Evolutionary conservation across 2,797 vertebrate species (phyloP).

Genomic region (Acridotheres tristis): DNA sequence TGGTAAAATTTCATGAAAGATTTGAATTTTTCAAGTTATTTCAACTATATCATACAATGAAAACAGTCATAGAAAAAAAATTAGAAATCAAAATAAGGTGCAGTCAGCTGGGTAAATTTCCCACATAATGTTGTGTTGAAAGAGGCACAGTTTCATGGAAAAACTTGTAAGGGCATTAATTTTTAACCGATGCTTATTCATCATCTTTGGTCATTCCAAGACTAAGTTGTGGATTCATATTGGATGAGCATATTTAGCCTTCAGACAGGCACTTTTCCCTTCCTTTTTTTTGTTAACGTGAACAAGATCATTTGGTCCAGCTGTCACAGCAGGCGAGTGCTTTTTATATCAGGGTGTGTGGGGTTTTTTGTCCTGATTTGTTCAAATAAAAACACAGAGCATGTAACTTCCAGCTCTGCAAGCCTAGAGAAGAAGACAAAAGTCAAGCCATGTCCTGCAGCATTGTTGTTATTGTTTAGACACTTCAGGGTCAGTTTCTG

Average conservation of each 20-base stretch:
- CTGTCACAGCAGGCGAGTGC: not conserved
- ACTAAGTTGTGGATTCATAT: not conserved
- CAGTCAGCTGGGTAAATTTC: not conserved
- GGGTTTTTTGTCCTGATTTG: not conserved
- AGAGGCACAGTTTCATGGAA: not conserved
- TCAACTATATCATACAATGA: not conserved
- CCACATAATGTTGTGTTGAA: not conserved
- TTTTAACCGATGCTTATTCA: not conserved
- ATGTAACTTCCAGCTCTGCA: not conserved
- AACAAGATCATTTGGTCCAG: not conserved
- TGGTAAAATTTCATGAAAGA: not conserved
- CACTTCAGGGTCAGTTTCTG: constrained; percentile 6
- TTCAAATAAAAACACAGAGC: not conserved
- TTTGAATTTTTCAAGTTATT: not conserved
- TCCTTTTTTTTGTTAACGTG: not conserved
- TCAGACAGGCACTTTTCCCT: not conserved
- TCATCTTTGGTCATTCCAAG: not conserved
- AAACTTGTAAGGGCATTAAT: not conserved
- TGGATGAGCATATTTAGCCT: constrained; percentile 12
- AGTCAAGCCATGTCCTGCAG: not conserved
- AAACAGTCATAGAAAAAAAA: not conserved
- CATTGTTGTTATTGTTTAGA: not conserved
- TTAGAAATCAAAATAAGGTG: not conserved
- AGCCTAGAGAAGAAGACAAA: not conserved
- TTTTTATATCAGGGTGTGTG: constrained; percentile 7